Conservation (phyloP, 2,113 vertebrate genomes). For the Onychostoma macrolepis region DNA sequence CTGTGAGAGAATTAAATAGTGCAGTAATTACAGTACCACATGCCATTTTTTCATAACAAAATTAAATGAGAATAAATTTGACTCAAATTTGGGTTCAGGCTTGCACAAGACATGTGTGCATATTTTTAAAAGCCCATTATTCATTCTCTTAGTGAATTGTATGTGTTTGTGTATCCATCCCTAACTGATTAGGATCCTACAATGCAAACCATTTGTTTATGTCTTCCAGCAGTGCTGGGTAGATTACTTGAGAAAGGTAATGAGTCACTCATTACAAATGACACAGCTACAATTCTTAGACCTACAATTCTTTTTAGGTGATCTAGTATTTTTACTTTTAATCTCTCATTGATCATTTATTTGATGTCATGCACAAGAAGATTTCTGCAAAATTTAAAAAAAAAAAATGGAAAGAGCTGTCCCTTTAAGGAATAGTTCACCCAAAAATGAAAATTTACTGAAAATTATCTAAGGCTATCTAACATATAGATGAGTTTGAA, state of each 20-base stretch:
- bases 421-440: not conserved
- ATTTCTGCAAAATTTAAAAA: not conserved
- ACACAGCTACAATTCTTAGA: not conserved
- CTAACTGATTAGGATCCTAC: not conserved
- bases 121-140: constrained; percentile 6
- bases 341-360: not conserved
- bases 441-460: too few species aligned
- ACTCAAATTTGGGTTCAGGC: not conserved
- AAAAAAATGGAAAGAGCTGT: not conserved
- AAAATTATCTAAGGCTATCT: too few species aligned
- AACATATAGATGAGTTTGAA: too few species aligned
- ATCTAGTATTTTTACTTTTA: not conserved
- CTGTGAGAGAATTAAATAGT: not conserved
- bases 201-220: constrained; percentile 15
- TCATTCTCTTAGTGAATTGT: not conserved
- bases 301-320: not conserved
- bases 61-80: constrained; percentile 8
- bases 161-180: not conserved
- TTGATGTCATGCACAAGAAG: not conserved
- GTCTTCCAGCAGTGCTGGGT: not conserved
- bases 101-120: not conserved
- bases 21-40: not conserved
- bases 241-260: not conserved
- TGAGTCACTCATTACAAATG: not conserved
- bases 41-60: not conserved